Evolutionary conservation across 2,113 vertebrate species (phyloP), one percentile per base, ranked within the genome.

Genomic region (Rhombomys opimus): DNA sequence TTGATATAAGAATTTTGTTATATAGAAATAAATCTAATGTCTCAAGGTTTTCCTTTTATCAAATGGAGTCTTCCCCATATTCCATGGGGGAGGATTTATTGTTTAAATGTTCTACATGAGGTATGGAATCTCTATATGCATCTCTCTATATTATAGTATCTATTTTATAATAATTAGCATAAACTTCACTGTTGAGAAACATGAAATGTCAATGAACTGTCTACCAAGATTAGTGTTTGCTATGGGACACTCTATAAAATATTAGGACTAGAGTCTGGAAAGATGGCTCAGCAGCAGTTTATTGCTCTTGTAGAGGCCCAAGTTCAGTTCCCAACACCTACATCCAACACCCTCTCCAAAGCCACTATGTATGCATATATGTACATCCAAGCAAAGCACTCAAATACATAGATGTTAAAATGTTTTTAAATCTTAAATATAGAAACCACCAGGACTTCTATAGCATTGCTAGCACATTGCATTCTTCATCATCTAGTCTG

Each of bases 111-210:
- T 30, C 41, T 12, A n/a, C 4, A 30, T 77, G 50, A 23, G 22
- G 89, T 94, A 87, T 68, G 10, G 32, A 87, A 35, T 92, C 32
- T 70, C 30, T 87, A 6, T 67, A 65, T 87, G 59, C 8, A 61
- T 78, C 75, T 82, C 27, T 59, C 4, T 91, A 23, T 2, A 18
- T 75, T 91, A 41, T 75, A 93, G 20, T 70, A 20, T 92, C 52
- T 86, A 86, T 92, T 95, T 95, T 94, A 1, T 90, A 54, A 85
- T 54, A 93, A 27, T 91, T 93, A 81, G 14, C 27, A 61, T 87
- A 72, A 87, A 75, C 50, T 63, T 75, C 65, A 41, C 17, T 88
- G 25, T 65, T 92, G 35, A 68, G 52, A 96, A 95, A 84, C 46
- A 84, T 94, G 65, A 77, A 86, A 35, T 87, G 9, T 78, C 75